Evolutionary conservation across 2,797 vertebrate species (phyloP), one percentile per base, ranked within the genome.

Genomic region (Hephaestus fuliginosus): DNA sequence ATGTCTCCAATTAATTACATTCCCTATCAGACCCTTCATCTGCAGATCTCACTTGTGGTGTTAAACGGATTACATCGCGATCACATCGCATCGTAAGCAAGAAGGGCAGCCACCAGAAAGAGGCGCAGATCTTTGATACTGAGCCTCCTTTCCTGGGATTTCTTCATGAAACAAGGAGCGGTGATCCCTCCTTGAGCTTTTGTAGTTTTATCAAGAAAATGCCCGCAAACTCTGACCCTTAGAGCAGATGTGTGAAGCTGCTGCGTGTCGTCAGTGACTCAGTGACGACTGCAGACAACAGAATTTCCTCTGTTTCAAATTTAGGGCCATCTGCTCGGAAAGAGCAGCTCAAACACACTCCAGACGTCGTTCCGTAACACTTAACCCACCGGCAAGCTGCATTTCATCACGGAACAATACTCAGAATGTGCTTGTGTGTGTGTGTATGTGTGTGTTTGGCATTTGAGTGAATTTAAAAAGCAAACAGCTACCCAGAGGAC

Each of bases 11-110:
- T 84, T 85, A 89, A 93, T 91, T 83, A 79, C 66, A 4, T 51
- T 72, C 22, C 28, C 61, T 89, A 87, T 90, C 87, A 51, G 2
- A 18, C 13, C 53, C 73, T 70, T 12, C 30, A 86, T 90, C 87
- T 90, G 74, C 74, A 77, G 65, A 85, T 82, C 88, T 74, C 77
- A 58, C 51, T 75, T n/a, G 43, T 41, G 63, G 18, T 77, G 65
- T 70, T 90, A 88, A 88, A 82, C 2, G 53, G 89, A 91, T 92
- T 93, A 91, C 77, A 85, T 28, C 14, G 2, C 46, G 5, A 66
- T 25, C 25, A 25, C 25, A 66, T 80, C 57, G 33, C 60, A 68
- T 71, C 51, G 62, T 46, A 17, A 55, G 46, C 22, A 17, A 48
- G 74, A 74, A 14, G 10, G 7, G 56, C 30, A 60, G 75, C 58